A percentile compares a stretch with the other conserved stretches of the same genome.
phyloP scores from a whole-genome alignment of 2,113 vertebrate genomes.

The Geococcyx californianus region DNA sequence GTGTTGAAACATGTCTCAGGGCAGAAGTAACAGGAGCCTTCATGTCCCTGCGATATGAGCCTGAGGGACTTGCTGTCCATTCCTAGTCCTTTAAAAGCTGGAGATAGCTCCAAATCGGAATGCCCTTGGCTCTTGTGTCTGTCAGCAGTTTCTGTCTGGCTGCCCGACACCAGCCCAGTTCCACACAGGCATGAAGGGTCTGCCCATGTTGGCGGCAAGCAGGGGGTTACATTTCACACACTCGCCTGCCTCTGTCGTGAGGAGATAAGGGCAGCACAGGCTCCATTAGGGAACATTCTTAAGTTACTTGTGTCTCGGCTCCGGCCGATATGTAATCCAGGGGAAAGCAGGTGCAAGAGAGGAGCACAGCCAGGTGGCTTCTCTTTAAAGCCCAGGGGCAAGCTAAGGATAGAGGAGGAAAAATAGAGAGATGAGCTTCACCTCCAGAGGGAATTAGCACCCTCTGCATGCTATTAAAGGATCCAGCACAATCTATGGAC shows the following conservation, averaged over 20 bases:
- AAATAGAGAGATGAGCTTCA: slow-evolving; percentile 1
- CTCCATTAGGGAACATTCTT: slow-evolving; percentile 57
- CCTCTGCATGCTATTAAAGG: background rate
- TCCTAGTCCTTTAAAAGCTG: slow-evolving; percentile 44
- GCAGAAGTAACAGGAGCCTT: background rate
- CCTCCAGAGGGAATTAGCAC: slow-evolving; percentile 14
- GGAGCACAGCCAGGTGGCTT: slow-evolving; percentile 43
- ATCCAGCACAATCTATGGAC: background rate
- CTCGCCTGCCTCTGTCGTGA: background rate
- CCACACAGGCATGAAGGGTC: background rate
- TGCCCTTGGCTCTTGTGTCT: slow-evolving; percentile 45
- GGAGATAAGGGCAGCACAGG: slow-evolving; percentile 27
- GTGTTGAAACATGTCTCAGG: background rate
- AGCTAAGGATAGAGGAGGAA: slow-evolving; percentile 27
- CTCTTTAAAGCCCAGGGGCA: background rate
- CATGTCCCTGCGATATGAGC: background rate
- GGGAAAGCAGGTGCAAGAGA: slow-evolving; percentile 40
- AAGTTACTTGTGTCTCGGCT: slow-evolving; percentile 54
- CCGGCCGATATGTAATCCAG: slow-evolving; percentile 2
- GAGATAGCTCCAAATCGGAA: slow-evolving; percentile 33
- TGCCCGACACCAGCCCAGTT: background rate
- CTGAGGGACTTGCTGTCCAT: background rate
- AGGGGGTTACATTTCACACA: slow-evolving; percentile 47
- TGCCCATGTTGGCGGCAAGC: background rate
- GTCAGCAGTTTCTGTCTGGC: slow-evolving; percentile 48